phyloP scores from a whole-genome alignment of 35 echinoderm and acorn worm genomes.

The Patiria miniata region DNA sequence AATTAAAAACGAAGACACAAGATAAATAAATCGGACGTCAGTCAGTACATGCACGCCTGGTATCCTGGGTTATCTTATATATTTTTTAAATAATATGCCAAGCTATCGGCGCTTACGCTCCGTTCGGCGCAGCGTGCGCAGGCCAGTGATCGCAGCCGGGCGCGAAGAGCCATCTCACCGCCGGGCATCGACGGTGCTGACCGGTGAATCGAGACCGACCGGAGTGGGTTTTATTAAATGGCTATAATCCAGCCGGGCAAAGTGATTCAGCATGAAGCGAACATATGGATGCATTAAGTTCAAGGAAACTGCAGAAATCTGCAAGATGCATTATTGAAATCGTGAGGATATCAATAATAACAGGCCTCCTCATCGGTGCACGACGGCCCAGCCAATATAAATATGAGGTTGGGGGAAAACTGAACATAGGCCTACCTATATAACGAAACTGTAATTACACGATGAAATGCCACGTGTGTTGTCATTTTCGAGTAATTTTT shows the following conservation, averaged over 20 bases:
- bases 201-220: neutral
- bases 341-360: no score
- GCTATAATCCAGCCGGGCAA: neutral
- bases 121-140: neutral
- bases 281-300: slow-evolving; percentile 15
- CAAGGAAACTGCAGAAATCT: neutral
- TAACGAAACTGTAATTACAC: no score
- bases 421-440: no score
- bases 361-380: no score
- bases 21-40: slow-evolving; percentile 5
- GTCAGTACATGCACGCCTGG: no score
- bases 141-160: neutral
- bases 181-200: neutral
- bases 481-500: no score
- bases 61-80: no score
- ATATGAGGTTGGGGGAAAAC: no score
- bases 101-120: no score
- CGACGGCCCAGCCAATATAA: no score
- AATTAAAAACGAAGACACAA: slow-evolving; percentile 14
- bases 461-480: no score
- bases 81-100: no score
- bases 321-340: slow-evolving; percentile 12
- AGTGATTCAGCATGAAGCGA: slow-evolving; percentile 17
- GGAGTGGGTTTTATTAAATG: slow-evolving; percentile 24
- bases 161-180: neutral